A percentile compares a stretch with the other conserved stretches of the same genome.
Conservation (phyloP, 2,888 invertebrate species). For the Laothoe populi region DNA sequence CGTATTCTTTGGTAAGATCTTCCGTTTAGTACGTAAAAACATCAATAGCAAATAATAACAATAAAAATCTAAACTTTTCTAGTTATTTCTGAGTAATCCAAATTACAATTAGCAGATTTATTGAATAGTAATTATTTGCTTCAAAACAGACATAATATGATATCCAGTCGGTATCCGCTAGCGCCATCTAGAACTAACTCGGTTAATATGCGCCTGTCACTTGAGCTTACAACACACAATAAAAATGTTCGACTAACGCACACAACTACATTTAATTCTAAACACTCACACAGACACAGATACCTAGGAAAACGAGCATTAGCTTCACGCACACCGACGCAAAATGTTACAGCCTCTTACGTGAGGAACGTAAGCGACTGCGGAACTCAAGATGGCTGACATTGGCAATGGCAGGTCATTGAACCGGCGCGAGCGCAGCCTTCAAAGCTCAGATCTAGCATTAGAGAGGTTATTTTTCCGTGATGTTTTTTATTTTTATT, state of each 20-base stretch:
- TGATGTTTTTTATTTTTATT: constrained; percentile 64
- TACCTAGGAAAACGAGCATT: constrained; percentile 81
- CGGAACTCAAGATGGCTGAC: constrained; percentile 85
- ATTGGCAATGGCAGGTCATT: constrained; percentile 83
- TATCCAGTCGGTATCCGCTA: constrained; percentile 31
- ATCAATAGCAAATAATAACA: background rate
- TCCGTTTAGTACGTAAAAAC: background rate
- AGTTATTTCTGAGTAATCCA: background rate
- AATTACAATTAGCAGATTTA: background rate
- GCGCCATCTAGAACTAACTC: constrained; percentile 49
- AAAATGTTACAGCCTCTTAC: constrained; percentile 81
- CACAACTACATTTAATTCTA: constrained; percentile 60
- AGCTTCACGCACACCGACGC: constrained; percentile 70
- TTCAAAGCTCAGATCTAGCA: constrained; percentile 82
- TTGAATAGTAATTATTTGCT: background rate
- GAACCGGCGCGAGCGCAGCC: constrained; percentile 79
- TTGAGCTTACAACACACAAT: constrained; percentile 50
- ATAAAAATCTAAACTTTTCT: background rate
- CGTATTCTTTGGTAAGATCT: background rate
- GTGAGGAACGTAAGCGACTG: constrained; percentile 83
- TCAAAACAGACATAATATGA: background rate
- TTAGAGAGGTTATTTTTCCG: constrained; percentile 82
- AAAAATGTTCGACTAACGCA: constrained; percentile 46
- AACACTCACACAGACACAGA: constrained; percentile 59
- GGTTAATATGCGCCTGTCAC: constrained; percentile 45